A percentile compares a stretch with the other conserved stretches of the same genome.
Evolutionary conservation across 2,797 vertebrate species (phyloP).

Genomic region (Phataginus tricuspis): DNA sequence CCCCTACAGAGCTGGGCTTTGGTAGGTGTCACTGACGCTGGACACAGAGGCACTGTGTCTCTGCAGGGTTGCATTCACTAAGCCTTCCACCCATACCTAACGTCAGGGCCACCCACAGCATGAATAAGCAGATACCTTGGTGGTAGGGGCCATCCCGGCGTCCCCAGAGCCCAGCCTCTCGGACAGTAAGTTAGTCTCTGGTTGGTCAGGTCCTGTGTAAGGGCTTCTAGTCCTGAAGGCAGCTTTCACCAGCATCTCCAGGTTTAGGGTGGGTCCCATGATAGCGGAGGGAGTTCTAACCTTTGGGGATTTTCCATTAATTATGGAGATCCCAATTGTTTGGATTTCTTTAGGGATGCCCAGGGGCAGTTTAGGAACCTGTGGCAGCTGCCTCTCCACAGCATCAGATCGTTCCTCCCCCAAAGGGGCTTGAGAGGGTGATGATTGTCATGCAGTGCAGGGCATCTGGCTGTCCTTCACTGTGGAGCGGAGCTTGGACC

Average conservation of each 20-base stretch:
- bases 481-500: neutral
- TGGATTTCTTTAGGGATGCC: neutral
- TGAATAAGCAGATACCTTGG: too few relatives aligned
- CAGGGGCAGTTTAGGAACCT: neutral
- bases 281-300: neutral
- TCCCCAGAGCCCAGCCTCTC: neutral
- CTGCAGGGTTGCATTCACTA: rapidly evolving
- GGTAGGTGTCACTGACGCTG: neutral
- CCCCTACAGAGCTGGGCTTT: neutral
- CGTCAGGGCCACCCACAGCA: neutral
- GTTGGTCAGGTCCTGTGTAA: neutral
- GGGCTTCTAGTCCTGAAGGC: neutral
- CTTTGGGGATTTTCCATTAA: neutral
- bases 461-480: neutral
- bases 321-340: neutral
- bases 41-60: neutral
- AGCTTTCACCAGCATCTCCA: neutral
- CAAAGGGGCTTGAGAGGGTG: rapidly evolving
- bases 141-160: rapidly evolving
- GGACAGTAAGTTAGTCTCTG: neutral
- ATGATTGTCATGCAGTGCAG: too few relatives aligned
- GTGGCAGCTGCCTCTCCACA: neutral
- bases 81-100: neutral
- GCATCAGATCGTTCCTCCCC: neutral
- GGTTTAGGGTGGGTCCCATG: neutral